Evolutionary conservation across 2,888 invertebrate species (phyloP).

Genomic region (Chrysomela aeneicollis): DNA sequence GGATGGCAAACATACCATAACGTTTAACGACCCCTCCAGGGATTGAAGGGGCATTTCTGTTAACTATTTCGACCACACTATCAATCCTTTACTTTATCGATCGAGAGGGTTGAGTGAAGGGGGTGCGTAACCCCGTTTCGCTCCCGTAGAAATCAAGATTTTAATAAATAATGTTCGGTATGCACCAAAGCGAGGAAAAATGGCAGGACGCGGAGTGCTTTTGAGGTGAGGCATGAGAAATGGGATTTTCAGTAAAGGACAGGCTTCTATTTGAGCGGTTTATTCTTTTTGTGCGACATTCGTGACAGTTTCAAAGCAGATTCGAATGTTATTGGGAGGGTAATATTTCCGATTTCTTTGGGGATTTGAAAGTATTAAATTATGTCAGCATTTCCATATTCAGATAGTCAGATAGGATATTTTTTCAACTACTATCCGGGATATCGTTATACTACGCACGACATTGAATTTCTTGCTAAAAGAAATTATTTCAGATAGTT

Average conservation of each 20-base stretch:
- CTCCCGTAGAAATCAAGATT: constrained; percentile 30
- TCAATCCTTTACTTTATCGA: constrained; percentile 30
- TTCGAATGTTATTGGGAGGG: too few relatives aligned
- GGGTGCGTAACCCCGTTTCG: constrained; percentile 23
- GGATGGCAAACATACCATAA: background rate
- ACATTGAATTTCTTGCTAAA: too few relatives aligned
- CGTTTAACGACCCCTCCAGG: background rate
- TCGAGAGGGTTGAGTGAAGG: constrained; percentile 17
- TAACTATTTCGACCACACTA: constrained; percentile 5
- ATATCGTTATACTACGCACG: too few relatives aligned
- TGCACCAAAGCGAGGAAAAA: constrained; percentile 26
- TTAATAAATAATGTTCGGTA: constrained; percentile 30
- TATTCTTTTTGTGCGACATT: too few relatives aligned
- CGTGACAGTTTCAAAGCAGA: too few relatives aligned
- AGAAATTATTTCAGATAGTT: too few relatives aligned
- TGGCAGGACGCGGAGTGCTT: background rate
- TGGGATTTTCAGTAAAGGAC: background rate
- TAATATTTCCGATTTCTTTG: too few relatives aligned
- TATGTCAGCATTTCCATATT: too few relatives aligned
- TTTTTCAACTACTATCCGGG: too few relatives aligned
- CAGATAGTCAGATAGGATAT: too few relatives aligned
- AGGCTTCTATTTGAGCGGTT: background rate
- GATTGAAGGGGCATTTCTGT: background rate
- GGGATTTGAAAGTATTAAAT: too few relatives aligned
- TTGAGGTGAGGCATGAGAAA: background rate